These are phyloP conservation scores for Arrhopalites spinosus DNA, from an alignment of 2,888 invertebrate species.

Conservation along the genomic window DNA sequence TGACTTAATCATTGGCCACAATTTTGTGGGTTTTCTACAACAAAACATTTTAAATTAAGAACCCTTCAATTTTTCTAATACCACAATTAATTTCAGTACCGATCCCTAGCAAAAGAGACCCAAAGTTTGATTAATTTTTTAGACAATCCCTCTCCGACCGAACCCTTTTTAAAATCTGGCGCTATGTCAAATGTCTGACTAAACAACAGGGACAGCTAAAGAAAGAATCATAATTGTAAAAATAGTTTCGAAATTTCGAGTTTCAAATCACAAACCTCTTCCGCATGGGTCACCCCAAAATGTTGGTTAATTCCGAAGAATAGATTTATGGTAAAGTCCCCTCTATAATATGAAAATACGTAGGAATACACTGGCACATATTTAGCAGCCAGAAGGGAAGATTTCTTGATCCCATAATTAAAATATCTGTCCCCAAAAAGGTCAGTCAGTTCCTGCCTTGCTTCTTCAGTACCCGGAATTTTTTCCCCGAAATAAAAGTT, in stretches of 20 bases:
- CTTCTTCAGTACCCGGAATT: slow-evolving; percentile 31
- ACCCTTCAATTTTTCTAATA: not conserved
- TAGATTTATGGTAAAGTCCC: not conserved
- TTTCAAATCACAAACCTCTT: not conserved
- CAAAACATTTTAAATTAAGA: not conserved
- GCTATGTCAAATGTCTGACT: not conserved
- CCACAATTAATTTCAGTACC: not conserved
- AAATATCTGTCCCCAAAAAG: slow-evolving; percentile 63
- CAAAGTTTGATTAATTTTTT: slow-evolving; percentile 22
- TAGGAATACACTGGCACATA: slow-evolving; percentile 62
- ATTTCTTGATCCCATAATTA: slow-evolving; percentile 61
- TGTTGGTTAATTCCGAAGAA: not conserved
- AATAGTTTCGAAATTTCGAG: too few species aligned
- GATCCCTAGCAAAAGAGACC: slow-evolving; percentile 16
- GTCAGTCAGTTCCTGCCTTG: slow-evolving; percentile 46
- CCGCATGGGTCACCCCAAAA: slow-evolving; percentile 11
- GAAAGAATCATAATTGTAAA: too few species aligned
- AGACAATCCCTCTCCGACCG: not conserved
- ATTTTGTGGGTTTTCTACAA: not conserved
- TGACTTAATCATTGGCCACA: not conserved
- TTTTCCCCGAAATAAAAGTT: slow-evolving; percentile 48
- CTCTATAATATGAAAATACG: slow-evolving; percentile 58
- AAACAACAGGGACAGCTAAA: slow-evolving; percentile 9
- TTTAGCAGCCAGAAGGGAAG: slow-evolving; percentile 58
- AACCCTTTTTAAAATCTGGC: slow-evolving; percentile 6